phyloP scores from a whole-genome alignment of 2,888 invertebrate genomes.

The Aproaerema taeniolella region DNA sequence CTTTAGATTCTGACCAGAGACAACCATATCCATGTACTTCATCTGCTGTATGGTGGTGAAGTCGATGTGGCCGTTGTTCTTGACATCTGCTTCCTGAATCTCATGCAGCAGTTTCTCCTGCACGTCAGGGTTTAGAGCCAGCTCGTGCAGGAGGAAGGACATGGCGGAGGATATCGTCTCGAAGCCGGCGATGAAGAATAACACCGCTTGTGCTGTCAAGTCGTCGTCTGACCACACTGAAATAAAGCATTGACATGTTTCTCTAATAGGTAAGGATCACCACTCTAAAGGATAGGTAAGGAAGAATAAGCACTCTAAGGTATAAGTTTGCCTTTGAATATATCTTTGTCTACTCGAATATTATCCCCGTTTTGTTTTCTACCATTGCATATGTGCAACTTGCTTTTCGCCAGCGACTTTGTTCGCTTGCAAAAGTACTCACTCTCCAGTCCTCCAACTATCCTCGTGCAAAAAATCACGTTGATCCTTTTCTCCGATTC shows the following conservation, averaged over 20 bases:
- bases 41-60: conserved; percentile 73
- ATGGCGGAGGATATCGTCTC: conserved; percentile 49
- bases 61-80: conserved; percentile 51
- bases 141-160: conserved; percentile 71
- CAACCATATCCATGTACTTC: conserved; percentile 80
- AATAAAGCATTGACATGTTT: too few relatives aligned
- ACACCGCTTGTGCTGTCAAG: conserved; percentile 39
- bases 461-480: too few relatives aligned
- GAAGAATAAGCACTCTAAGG: too few relatives aligned
- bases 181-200: conserved; percentile 48
- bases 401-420: too few relatives aligned
- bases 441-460: too few relatives aligned
- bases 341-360: too few relatives aligned
- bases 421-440: too few relatives aligned
- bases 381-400: too few relatives aligned
- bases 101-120: conserved; percentile 74
- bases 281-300: too few relatives aligned
- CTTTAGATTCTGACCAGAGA: conserved; percentile 74
- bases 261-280: too few relatives aligned
- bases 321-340: background rate
- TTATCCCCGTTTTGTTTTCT: too few relatives aligned
- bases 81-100: conserved; percentile 57
- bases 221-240: conserved; percentile 26
- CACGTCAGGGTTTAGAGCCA: conserved; percentile 74
- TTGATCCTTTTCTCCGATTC: too few relatives aligned